Evolutionary conservation across 2,797 vertebrate genomes (phyloP).

Genomic region (Saxicola maurus): DNA sequence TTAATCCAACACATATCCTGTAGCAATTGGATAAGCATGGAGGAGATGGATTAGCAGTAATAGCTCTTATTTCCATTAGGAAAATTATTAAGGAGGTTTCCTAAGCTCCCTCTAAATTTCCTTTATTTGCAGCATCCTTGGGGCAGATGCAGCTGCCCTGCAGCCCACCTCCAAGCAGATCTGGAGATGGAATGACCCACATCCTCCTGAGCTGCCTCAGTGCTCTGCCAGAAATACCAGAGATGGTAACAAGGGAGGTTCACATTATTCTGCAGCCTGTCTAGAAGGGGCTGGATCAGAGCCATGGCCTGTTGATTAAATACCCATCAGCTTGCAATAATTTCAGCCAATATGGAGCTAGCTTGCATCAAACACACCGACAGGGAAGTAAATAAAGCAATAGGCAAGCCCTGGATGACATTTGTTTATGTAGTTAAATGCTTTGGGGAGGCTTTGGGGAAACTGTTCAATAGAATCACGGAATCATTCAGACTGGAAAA

Average conservation of each 20-base stretch:
- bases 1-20: not conserved
- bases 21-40: not conserved
- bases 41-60: not conserved
- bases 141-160: not conserved
- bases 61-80: not conserved
- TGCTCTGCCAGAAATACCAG: not conserved
- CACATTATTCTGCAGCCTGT: not conserved
- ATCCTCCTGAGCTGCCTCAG: not conserved
- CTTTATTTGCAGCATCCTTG: not conserved
- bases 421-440: not conserved
- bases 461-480: not conserved
- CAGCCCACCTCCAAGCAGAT: not conserved
- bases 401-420: not conserved
- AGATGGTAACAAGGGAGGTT: not conserved
- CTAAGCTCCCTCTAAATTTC: not conserved
- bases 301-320: slow-evolving; percentile 20
- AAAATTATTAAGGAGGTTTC: not conserved
- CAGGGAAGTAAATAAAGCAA: slow-evolving; percentile 12
- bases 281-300: slow-evolving; percentile 33
- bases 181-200: not conserved
- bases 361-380: not conserved
- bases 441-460: not conserved
- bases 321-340: not conserved
- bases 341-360: not conserved
- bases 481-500: not conserved